Base-by-base conservation (phyloP, 2,797 vertebrate species). In the Myotis pilosus region DNA sequence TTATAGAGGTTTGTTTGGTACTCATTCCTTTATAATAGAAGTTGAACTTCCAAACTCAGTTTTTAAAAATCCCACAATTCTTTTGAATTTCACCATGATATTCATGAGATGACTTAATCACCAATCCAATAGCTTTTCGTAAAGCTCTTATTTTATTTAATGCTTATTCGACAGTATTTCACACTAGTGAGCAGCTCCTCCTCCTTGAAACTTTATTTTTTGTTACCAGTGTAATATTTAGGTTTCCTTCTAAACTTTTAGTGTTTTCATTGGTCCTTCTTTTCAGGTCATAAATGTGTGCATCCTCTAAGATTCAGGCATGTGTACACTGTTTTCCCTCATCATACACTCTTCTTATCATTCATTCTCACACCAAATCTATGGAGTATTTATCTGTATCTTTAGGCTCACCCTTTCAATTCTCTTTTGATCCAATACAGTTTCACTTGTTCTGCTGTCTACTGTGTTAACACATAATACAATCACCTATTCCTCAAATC, bases 401-500 rank as follows among this genome's bases (percentile, higher is more conserved):
- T 84, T 85, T 64, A 87, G 36, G 49, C 3, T 33, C n/a, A 74
- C 36, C 8, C 11, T 93, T 17, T 89, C 57, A 89, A 89, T 75
- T 84, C 49, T 87, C 64, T 89, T 75, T 78, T 30, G 53, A 38
- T 87, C 55, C 36, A 79, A 83, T 47, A 75, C 15, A 69, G 89
- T 66, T 89, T 95, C 12, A 87, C 25, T 92, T 95, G 60, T 69
- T 92, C n/a, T 84, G 23, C 17, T 84, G 10, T 75, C 44, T 89
- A 62, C 2, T 85, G 19, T 64, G 86, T 94, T 75, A 89, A 92
- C 66, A 84, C 4, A 68, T 19, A 72, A 88, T 6, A 57, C 89
- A 81, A 95, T 33, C 20, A 91, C 28, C 16, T 44, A 75, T 74
- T 69, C 36, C 19, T 96, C 28, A 96, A 92, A 86, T 81, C 33